Evolutionary conservation across 2,888 invertebrate genomes (phyloP).

Genomic region (Leptura quadrifasciata): DNA sequence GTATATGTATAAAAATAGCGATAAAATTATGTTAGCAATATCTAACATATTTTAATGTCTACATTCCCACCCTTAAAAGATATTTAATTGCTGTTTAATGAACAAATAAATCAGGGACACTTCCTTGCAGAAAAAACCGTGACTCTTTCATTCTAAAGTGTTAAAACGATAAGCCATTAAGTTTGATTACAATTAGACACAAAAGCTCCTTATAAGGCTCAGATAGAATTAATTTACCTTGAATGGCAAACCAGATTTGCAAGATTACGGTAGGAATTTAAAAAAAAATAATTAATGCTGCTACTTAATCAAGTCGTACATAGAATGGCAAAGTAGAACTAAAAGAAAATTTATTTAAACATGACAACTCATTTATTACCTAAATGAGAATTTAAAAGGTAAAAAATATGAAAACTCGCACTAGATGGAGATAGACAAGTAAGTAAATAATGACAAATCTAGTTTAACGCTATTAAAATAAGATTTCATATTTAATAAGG

Average conservation of each 20-base stretch:
- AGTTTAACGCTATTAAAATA: too few relatives aligned
- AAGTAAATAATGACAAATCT: too few relatives aligned
- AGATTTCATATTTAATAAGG: too few relatives aligned
- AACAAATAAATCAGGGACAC: neutral
- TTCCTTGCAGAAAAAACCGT: neutral
- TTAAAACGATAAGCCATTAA: neutral
- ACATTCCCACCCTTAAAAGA: conserved; percentile 15
- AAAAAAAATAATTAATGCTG: neutral
- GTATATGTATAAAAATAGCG: neutral
- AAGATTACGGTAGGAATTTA: neutral
- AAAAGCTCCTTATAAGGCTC: conserved; percentile 3
- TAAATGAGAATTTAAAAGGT: too few relatives aligned
- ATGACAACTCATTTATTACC: too few relatives aligned
- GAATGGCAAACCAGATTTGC: neutral
- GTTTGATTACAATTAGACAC: neutral
- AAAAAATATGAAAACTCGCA: too few relatives aligned
- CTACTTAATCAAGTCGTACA: neutral
- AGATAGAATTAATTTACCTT: conserved; percentile 4
- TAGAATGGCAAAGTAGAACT: neutral
- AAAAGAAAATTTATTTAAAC: neutral
- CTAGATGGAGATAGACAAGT: too few relatives aligned
- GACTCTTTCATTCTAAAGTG: neutral
- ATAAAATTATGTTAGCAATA: neutral
- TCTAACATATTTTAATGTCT: conserved; percentile 12
- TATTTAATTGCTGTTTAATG: neutral